phyloP scores from a whole-genome alignment of 2,888 invertebrate species.

The Dryobotodes eremita region DNA sequence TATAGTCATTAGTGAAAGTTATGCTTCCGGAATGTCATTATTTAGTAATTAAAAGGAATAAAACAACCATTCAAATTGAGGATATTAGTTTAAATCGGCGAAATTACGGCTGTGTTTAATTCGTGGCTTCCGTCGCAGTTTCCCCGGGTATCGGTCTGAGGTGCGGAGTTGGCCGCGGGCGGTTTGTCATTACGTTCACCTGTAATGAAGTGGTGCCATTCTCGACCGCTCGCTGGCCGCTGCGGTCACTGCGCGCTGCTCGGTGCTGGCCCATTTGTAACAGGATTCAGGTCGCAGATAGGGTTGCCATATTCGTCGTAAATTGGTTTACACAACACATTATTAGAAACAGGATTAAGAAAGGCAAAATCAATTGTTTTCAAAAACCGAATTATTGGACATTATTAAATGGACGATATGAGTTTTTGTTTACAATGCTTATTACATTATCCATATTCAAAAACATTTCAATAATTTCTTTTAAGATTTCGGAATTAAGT shows the following conservation, averaged over 20 bases:
- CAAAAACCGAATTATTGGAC: not conserved
- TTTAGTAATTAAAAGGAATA: constrained; percentile 15
- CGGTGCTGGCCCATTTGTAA: constrained; percentile 68
- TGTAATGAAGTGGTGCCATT: constrained; percentile 76
- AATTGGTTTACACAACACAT: not conserved
- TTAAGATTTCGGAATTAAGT: not conserved
- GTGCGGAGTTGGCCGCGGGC: constrained; percentile 74
- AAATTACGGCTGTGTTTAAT: constrained; percentile 61
- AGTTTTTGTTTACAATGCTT: not conserved
- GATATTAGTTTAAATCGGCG: constrained; percentile 55
- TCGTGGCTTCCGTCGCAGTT: constrained; percentile 66
- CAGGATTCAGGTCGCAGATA: constrained; percentile 68
- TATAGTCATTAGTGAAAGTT: not conserved
- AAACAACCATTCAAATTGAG: constrained; percentile 42
- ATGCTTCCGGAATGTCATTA: constrained; percentile 13
- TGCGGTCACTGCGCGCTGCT: constrained; percentile 45
- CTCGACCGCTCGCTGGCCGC: constrained; percentile 49
- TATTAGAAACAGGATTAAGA: not conserved
- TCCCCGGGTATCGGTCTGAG: constrained; percentile 69
- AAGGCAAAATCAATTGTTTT: not conserved
- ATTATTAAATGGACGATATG: not conserved
- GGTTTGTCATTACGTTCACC: constrained; percentile 72
- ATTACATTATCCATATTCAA: not conserved
- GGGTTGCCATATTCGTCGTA: constrained; percentile 29
- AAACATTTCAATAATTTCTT: not conserved